Evolutionary conservation across 35 echinoderm and acorn worm species (phyloP), one percentile per base, ranked within the genome.

Genomic region (Heliocidaris erythrogramma): DNA sequence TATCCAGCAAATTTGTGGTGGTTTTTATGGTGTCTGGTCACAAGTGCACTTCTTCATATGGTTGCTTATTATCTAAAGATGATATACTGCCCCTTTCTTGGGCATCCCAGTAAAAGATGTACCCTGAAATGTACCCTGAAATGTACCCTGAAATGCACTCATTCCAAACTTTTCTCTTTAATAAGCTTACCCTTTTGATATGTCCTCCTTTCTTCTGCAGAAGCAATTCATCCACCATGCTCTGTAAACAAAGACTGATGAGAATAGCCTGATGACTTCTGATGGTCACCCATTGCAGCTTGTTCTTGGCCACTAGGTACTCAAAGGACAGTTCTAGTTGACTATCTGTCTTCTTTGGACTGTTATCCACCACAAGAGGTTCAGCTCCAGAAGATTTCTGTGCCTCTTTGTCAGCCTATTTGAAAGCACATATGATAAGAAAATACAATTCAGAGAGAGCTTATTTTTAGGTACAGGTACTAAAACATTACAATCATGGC

Each of bases 181-280:
- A 78, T 17, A 27, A 27, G 59, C 95, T 94, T 93, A 99, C 98
- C 98, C 94, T 95, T 91, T 97, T 99, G 47, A 99, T 96, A 30
- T 95, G 95, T 29, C 95, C 95, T 27, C 98, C 98, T 97, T 96
- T 94, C 85, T 99, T 99, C 65, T 94, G 89, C 96, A 99, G 92
- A 53, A 99, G 61, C 21, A 99, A 90, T 95, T 99, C 98, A 85
- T 99, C 98, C n/a, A 99, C 98, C 98, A 99, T 97, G 49, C 92
- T 94, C 92, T 99, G 98, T 21, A 99, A 92, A 49, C 96, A 96
- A 8, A 99, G 94, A 61, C 98, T 99, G 89, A 99, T 97, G 5
- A 99, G 88, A 24, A 99, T 99, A 2, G 98, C 98, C 85, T 99
- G 96, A 29, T 94, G 91, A 88, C 94, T 99, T 35, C 90, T 85